A percentile compares a stretch with the other conserved stretches of the same genome.
phyloP scores from a whole-genome alignment of 2,113 vertebrate genomes.

The Ctenomys sociabilis region DNA sequence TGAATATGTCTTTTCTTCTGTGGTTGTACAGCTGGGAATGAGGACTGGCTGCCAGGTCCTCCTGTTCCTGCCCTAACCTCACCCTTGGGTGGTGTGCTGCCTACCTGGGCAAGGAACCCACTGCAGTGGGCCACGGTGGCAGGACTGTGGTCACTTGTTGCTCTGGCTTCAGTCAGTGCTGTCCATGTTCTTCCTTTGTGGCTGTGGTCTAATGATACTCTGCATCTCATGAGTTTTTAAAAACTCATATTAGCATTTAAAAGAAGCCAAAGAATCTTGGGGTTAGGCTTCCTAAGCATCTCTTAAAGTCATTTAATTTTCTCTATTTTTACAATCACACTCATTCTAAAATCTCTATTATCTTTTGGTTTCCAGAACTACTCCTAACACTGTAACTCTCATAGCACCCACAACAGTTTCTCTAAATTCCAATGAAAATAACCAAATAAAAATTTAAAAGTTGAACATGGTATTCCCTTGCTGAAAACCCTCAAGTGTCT shows the following conservation, averaged over 20 bases:
- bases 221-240: background rate
- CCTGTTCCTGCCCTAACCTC: accelerated
- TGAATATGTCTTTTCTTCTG: background rate
- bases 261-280: background rate
- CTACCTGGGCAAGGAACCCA: background rate
- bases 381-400: background rate
- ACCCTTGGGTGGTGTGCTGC: background rate
- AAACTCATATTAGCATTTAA: background rate
- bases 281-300: background rate
- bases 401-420: background rate
- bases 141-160: background rate
- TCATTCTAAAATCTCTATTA: background rate
- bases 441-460: background rate
- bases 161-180: background rate
- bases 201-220: background rate
- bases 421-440: background rate
- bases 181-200: background rate
- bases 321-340: background rate
- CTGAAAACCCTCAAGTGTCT: background rate
- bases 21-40: background rate
- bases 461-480: background rate
- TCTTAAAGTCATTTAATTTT: background rate
- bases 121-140: background rate
- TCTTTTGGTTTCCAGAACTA: background rate
- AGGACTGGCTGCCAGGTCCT: background rate